These are phyloP conservation scores for Amaurobius ferox DNA, from an alignment of 2,888 invertebrate species.

Conservation along the genomic window DNA sequence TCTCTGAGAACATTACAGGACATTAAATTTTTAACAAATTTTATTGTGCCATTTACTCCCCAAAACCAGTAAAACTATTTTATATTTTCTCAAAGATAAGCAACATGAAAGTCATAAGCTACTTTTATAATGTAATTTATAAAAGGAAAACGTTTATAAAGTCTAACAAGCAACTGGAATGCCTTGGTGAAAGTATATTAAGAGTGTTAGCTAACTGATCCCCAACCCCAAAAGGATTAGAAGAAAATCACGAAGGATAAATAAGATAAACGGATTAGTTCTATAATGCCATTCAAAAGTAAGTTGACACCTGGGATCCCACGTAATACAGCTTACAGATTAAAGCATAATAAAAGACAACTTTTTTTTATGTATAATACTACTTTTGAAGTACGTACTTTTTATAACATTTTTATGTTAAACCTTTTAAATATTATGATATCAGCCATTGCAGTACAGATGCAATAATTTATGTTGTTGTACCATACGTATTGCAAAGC, in stretches of 20 bases:
- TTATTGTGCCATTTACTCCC: too few relatives aligned
- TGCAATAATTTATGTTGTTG: too few relatives aligned
- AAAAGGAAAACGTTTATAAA: background rate
- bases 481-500: too few relatives aligned
- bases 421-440: too few relatives aligned
- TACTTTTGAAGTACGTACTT: background rate
- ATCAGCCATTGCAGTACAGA: too few relatives aligned
- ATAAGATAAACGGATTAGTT: conserved; percentile 12
- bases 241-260: conserved; percentile 16
- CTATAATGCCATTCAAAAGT: conserved; percentile 18
- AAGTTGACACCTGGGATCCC: conserved; percentile 15
- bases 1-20: too few relatives aligned
- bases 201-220: conserved; percentile 18
- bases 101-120: too few relatives aligned
- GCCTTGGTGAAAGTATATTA: conserved; percentile 4
- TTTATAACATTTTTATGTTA: background rate
- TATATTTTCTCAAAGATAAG: too few relatives aligned
- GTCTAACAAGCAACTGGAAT: background rate
- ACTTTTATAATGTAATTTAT: background rate
- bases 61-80: too few relatives aligned
- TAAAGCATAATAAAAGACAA: conserved; percentile 3
- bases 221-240: conserved; percentile 16
- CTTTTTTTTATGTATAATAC: background rate
- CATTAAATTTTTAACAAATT: too few relatives aligned
- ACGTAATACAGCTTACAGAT: conserved; percentile 7